Percentiles rank a stretch among this genome's conserved stretches.
phyloP scores from a whole-genome alignment of 2,113 vertebrate species.

The Bubalus kerabau region DNA sequence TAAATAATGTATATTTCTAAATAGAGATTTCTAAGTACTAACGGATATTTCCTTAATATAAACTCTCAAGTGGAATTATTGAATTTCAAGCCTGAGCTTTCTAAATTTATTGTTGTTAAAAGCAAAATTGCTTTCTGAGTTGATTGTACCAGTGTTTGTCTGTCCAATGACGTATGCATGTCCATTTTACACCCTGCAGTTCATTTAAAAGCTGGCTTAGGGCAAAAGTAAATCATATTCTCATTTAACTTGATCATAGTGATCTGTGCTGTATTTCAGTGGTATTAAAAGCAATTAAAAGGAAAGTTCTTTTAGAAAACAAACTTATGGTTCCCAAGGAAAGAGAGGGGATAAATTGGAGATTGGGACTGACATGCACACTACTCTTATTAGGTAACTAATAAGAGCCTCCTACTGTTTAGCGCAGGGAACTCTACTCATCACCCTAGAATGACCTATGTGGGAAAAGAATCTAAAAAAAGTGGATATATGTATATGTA shows the following conservation, averaged over 20 bases:
- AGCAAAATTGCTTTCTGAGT: background rate
- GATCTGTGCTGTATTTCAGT: background rate
- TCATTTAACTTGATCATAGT: background rate
- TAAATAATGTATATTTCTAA: slow-evolving; percentile 5
- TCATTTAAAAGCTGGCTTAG: background rate
- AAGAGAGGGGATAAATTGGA: background rate
- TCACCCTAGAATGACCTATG: background rate
- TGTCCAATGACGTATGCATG: background rate
- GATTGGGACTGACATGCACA: background rate
- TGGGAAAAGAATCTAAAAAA: background rate
- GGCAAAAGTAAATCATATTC: background rate
- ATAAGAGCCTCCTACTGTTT: background rate
- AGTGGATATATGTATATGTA: background rate
- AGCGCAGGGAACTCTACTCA: background rate
- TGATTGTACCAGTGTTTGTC: background rate
- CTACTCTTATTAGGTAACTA: background rate
- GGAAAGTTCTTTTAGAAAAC: background rate
- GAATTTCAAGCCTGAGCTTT: background rate
- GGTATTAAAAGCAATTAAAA: background rate
- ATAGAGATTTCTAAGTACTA: background rate
- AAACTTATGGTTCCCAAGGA: background rate
- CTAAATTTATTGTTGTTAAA: background rate
- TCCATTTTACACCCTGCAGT: background rate
- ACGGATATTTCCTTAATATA: background rate
- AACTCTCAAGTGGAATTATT: background rate